phyloP scores from a whole-genome alignment of 2,113 vertebrate genomes.

The Hemichromis elongatus region DNA sequence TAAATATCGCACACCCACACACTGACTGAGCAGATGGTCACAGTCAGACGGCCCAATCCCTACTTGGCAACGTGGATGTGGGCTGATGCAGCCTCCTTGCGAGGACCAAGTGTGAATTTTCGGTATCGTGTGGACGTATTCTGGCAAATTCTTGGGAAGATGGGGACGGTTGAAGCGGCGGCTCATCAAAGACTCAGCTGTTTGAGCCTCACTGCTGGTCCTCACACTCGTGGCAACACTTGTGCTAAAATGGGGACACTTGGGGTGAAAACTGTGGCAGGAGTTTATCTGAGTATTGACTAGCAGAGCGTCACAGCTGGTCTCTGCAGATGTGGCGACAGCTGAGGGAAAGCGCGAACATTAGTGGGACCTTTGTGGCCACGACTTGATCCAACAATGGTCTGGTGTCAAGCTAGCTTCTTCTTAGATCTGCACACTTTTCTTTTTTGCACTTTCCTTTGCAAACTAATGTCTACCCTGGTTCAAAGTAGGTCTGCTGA shows the following conservation, averaged over 20 bases:
- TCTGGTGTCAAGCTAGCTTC: not conserved
- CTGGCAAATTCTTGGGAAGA: not conserved
- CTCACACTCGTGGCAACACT: not conserved
- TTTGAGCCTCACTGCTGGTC: not conserved
- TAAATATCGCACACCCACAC: not conserved
- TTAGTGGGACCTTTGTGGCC: not conserved
- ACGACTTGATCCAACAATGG: not conserved
- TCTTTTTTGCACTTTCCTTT: not conserved
- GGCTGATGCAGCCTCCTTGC: not conserved
- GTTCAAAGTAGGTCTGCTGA: not conserved
- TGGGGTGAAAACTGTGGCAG: too few species aligned
- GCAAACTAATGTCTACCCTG: not conserved
- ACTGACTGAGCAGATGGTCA: not conserved
- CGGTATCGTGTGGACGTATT: not conserved
- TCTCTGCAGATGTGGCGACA: not conserved
- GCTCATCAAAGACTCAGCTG: not conserved
- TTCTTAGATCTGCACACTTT: not conserved
- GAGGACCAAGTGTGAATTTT: not conserved
- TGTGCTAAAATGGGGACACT: not conserved
- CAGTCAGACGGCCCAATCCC: not conserved
- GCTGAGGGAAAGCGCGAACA: not conserved
- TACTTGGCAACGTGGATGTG: not conserved
- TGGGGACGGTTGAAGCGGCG: fast-evolving
- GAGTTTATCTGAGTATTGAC: not conserved
- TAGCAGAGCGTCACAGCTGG: not conserved